These are phyloP conservation scores for Drosophila neotestacea DNA, from an alignment of 2,888 invertebrate species.

Conservation along the genomic window DNA sequence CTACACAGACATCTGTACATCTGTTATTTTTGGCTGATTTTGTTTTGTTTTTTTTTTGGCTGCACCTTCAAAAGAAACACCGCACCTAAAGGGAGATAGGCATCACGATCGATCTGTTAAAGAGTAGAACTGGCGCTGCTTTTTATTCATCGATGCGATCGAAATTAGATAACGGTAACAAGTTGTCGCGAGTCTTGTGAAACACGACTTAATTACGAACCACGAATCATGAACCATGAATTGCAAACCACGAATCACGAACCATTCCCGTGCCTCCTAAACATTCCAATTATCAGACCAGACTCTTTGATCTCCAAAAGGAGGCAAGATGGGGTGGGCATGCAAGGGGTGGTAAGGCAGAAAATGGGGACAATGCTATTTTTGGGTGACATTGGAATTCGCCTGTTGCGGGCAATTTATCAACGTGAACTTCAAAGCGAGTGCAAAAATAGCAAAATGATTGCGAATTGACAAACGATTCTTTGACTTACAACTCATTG, in stretches of 20 bases:
- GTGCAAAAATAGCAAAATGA: slow-evolving; percentile 55
- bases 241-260: slow-evolving; percentile 13
- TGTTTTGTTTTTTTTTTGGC: slow-evolving; percentile 4
- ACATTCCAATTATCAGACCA: slow-evolving; percentile 15
- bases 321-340: neutral
- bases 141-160: slow-evolving; percentile 52
- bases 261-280: slow-evolving; percentile 25
- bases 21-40: slow-evolving; percentile 3
- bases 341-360: neutral
- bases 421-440: slow-evolving; percentile 64
- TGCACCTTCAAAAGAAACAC: slow-evolving; percentile 46
- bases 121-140: slow-evolving; percentile 19
- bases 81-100: slow-evolving; percentile 46
- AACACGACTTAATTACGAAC: slow-evolving; percentile 84
- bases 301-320: slow-evolving; percentile 14
- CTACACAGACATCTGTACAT: neutral
- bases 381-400: slow-evolving; percentile 62
- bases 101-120: slow-evolving; percentile 35
- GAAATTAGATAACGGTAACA: slow-evolving; percentile 83
- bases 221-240: slow-evolving; percentile 11
- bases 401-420: slow-evolving; percentile 46
- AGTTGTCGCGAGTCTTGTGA: slow-evolving; percentile 83
- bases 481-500: too few relatives aligned
- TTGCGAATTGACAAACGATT: slow-evolving; percentile 39
- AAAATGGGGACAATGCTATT: slow-evolving; percentile 44